phyloP scores from a whole-genome alignment of 2,888 invertebrate species.

The Anodontia alba region DNA sequence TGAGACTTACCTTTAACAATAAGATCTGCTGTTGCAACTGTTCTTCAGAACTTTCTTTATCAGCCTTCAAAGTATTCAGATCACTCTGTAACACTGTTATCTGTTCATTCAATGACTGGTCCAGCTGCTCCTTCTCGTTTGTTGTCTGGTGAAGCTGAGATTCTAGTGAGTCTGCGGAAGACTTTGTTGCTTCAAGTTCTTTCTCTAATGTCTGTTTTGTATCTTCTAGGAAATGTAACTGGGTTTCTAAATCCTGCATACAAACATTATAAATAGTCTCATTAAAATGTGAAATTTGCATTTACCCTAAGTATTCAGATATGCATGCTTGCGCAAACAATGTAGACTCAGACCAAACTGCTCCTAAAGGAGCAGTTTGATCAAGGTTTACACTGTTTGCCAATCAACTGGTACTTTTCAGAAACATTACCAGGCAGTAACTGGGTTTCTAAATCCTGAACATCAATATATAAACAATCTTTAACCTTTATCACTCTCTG shows the following conservation, averaged over 20 bases:
- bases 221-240: slow-evolving; percentile 80
- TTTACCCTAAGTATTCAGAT: background rate
- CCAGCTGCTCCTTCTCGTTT: slow-evolving; percentile 57
- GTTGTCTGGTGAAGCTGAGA: slow-evolving; percentile 49
- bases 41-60: slow-evolving; percentile 58
- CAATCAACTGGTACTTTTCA: too few species aligned
- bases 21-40: slow-evolving; percentile 65
- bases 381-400: too few species aligned
- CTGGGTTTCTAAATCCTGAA: too few species aligned
- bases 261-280: background rate
- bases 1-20: slow-evolving; percentile 55
- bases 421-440: too few species aligned
- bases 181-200: slow-evolving; percentile 60
- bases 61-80: slow-evolving; percentile 61
- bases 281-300: background rate
- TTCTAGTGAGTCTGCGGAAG: slow-evolving; percentile 45
- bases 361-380: too few species aligned
- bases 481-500: too few species aligned
- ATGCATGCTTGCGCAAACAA: too few species aligned
- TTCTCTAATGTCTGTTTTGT: slow-evolving; percentile 70
- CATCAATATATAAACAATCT: too few species aligned
- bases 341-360: too few species aligned
- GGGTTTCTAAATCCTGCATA: slow-evolving; percentile 80
- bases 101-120: slow-evolving; percentile 64
- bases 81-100: slow-evolving; percentile 61